phyloP scores from a whole-genome alignment of 1,140 invertebrate genomes.

The Myzus persicae region DNA sequence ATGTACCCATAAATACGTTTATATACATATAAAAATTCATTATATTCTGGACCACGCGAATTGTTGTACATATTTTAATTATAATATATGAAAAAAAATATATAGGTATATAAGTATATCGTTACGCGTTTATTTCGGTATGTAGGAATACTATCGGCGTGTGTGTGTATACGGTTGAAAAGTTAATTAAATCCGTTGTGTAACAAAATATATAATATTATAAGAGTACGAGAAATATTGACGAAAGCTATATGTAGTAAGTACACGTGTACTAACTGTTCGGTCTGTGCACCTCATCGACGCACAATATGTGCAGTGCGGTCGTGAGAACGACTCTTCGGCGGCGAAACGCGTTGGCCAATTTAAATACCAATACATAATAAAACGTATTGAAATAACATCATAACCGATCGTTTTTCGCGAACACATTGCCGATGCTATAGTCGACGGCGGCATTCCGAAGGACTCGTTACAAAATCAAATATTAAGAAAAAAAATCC shows the following conservation, averaged over 20 bases:
- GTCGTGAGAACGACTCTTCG: neutral
- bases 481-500: neutral
- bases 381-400: neutral
- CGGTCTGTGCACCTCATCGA: neutral
- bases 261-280: neutral
- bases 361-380: neutral
- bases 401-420: neutral
- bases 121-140: neutral
- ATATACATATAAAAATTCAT: neutral
- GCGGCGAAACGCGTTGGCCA: neutral
- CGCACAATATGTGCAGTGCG: neutral
- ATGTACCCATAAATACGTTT: neutral
- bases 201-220: neutral
- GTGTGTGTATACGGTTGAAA: neutral
- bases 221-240: neutral
- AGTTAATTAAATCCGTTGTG: neutral
- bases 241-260: no score
- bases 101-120: neutral
- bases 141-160: neutral
- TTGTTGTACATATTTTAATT: neutral
- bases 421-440: neutral
- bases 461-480: slow-evolving; percentile 37
- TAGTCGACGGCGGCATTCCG: neutral
- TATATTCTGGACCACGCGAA: neutral
- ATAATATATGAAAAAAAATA: neutral